These are phyloP conservation scores for Scolopax bukidnonensis DNA, from an alignment of 2,797 vertebrate genomes.

Conservation along the genomic window DNA sequence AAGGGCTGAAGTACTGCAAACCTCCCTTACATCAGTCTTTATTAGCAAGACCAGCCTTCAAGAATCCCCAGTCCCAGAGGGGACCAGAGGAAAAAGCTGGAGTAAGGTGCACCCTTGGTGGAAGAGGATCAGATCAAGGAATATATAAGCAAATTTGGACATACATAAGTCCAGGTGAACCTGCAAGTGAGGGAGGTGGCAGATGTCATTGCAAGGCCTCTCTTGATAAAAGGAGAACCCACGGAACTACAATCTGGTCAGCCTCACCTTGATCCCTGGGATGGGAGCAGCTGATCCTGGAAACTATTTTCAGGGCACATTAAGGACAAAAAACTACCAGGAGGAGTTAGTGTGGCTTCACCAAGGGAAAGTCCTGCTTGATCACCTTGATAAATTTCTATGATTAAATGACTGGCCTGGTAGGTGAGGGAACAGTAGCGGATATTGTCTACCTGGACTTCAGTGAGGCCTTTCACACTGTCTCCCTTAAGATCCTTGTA, in stretches of 20 bases:
- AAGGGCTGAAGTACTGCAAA: neutral
- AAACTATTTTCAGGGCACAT: neutral
- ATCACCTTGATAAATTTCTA: neutral
- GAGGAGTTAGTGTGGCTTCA: neutral
- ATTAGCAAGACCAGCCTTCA: neutral
- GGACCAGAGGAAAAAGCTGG: neutral
- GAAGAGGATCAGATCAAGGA: neutral
- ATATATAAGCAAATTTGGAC: neutral
- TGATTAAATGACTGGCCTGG: neutral
- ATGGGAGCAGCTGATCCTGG: neutral
- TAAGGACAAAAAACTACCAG: neutral
- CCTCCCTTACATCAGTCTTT: neutral
- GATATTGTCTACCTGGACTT: neutral
- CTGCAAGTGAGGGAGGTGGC: neutral
- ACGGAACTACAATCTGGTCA: neutral
- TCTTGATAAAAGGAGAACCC: neutral
- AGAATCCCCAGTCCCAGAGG: neutral
- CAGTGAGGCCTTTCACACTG: neutral
- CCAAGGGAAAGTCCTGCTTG: neutral
- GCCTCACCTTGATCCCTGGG: neutral
- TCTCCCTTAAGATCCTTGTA: neutral
- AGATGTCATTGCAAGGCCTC: neutral
- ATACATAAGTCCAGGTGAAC: rapidly evolving
- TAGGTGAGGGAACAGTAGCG: neutral
- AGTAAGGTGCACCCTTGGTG: neutral